Conservation (phyloP, 2,797 vertebrate genomes). For the Clarias platycephalus region DNA sequence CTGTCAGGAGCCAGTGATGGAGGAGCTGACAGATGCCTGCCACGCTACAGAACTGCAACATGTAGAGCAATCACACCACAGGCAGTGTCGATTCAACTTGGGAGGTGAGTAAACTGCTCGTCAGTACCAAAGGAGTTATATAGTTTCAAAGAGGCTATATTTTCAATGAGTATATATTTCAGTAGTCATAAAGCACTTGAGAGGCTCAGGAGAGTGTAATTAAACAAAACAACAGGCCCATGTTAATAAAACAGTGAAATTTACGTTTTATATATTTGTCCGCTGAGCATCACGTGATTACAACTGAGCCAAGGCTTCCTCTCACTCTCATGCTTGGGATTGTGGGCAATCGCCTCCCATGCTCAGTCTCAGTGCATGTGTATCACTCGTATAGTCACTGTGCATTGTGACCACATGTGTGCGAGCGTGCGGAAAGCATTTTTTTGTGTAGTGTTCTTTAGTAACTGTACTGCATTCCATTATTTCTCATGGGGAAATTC, state of each 20-base stretch:
- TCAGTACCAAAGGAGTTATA: not conserved
- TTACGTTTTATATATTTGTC: not conserved
- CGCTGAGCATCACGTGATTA: too few relatives aligned
- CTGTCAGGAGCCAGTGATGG: constrained; percentile 57
- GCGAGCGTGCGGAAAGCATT: too few relatives aligned
- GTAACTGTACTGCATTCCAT: too few relatives aligned
- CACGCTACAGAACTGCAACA: constrained; percentile 35
- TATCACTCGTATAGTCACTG: too few relatives aligned
- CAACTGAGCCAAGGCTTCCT: too few relatives aligned
- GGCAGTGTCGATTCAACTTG: constrained; percentile 16
- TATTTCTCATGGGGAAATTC: too few relatives aligned
- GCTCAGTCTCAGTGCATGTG: too few relatives aligned
- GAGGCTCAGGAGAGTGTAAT: not conserved
- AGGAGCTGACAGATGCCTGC: constrained; percentile 50
- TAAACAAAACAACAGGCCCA: not conserved
- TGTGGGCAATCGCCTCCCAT: too few relatives aligned
- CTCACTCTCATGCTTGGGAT: too few relatives aligned
- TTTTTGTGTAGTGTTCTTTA: too few relatives aligned
- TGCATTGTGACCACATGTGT: too few relatives aligned
- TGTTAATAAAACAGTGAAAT: not conserved
- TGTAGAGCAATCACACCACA: constrained; percentile 38
- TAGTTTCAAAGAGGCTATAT: not conserved
- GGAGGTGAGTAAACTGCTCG: constrained; percentile 17
- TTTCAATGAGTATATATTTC: constrained; percentile 2
- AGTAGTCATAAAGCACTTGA: not conserved